Percentiles rank a stretch among this genome's conserved stretches.
Conservation (phyloP, 2,113 vertebrate genomes). For the Saguinus midas region DNA sequence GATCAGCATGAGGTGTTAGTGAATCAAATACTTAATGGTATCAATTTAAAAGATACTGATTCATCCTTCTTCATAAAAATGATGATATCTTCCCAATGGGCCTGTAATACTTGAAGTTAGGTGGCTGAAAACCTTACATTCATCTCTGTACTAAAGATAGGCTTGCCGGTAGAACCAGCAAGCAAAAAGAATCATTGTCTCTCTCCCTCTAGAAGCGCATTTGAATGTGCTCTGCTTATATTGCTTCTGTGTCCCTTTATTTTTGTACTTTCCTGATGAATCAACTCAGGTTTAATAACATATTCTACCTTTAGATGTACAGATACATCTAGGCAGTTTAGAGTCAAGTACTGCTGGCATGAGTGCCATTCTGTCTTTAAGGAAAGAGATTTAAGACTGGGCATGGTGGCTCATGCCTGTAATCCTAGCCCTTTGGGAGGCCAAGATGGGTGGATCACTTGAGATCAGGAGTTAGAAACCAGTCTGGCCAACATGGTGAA, state of each 20-base stretch:
- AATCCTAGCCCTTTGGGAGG: no score
- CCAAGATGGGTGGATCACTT: no score
- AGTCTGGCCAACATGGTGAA: no score
- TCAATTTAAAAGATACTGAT: background rate
- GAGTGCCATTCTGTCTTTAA: background rate
- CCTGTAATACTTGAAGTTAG: background rate
- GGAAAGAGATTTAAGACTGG: no score
- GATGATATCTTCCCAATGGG: background rate
- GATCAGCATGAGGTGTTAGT: background rate
- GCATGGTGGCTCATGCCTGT: no score
- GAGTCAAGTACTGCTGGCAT: background rate
- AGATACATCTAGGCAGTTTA: background rate
- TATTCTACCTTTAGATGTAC: background rate
- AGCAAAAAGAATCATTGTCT: background rate
- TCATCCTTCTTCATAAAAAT: background rate
- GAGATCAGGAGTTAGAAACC: no score
- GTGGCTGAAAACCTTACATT: background rate
- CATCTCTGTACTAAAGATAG: background rate
- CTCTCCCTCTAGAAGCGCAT: background rate
- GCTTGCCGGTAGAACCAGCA: background rate
- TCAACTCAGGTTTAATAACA: background rate
- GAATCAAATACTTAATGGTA: background rate
- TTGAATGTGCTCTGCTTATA: background rate
- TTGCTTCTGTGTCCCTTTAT: background rate
- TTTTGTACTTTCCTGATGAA: background rate